These are phyloP conservation scores for Eudasyphora cyanicolor DNA, from an alignment of 2,888 invertebrate species.

Conservation along the genomic window DNA sequence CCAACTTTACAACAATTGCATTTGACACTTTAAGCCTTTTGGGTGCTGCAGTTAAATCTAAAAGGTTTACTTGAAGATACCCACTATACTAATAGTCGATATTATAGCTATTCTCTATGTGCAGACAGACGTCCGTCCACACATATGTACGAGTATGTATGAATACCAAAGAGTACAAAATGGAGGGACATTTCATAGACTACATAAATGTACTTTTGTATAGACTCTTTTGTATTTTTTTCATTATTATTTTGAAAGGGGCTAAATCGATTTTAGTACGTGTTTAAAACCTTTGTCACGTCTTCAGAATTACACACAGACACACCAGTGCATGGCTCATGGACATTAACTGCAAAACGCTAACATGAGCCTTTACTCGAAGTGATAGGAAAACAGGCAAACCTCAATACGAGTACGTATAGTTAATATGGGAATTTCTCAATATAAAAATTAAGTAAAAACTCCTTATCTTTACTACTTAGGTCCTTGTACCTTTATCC, in stretches of 20 bases:
- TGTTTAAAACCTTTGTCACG: constrained; percentile 65
- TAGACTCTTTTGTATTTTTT: no score
- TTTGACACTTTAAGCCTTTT: constrained; percentile 59
- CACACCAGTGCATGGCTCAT: neutral
- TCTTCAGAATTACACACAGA: constrained; percentile 26
- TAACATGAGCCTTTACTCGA: neutral
- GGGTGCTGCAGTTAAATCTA: neutral
- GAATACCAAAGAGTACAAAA: no score
- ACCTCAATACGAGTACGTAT: neutral
- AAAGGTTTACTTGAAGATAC: neutral
- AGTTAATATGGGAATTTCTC: no score
- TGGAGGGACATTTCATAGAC: constrained; percentile 47
- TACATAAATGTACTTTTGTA: neutral
- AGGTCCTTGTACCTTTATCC: no score
- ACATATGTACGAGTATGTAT: constrained; percentile 35
- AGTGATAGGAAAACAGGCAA: neutral
- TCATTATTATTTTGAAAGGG: no score
- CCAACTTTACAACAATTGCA: neutral
- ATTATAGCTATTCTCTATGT: neutral
- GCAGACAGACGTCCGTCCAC: neutral
- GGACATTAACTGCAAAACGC: neutral
- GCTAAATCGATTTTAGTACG: constrained; percentile 41
- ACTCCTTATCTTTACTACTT: no score
- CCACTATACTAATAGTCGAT: neutral
- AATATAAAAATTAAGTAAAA: no score